Conservation (phyloP, 2,888 invertebrate species). For the Stictocephala bisonia region DNA sequence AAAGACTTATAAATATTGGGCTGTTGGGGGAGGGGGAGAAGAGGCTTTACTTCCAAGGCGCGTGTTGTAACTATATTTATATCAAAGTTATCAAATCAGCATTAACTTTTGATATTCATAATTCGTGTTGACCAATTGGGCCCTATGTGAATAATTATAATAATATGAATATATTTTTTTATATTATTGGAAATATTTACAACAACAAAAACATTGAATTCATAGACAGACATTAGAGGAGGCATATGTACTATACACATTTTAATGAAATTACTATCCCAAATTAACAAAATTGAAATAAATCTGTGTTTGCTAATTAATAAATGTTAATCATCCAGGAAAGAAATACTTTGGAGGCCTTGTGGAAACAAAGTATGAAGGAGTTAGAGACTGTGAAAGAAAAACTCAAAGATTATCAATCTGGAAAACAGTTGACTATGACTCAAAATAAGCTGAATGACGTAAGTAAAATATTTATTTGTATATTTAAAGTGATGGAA, state of each 20-base stretch:
- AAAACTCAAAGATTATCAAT: neutral
- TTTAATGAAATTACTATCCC: neutral
- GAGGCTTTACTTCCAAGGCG: too few relatives aligned
- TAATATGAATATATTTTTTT: too few relatives aligned
- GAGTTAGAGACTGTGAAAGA: conserved; percentile 15
- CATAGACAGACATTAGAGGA: neutral
- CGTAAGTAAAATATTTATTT: conserved; percentile 20
- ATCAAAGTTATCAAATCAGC: too few relatives aligned
- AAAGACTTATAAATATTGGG: too few relatives aligned
- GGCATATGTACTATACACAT: neutral
- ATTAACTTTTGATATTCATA: too few relatives aligned
- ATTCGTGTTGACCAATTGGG: too few relatives aligned
- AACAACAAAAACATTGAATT: neutral
- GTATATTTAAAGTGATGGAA: too few relatives aligned
- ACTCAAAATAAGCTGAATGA: conserved; percentile 6
- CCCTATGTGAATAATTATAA: too few relatives aligned
- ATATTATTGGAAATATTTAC: neutral
- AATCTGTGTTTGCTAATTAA: neutral
- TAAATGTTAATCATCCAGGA: neutral
- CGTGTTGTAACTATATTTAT: too few relatives aligned
- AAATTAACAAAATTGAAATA: neutral
- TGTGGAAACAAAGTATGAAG: conserved; percentile 10
- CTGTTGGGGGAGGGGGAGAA: too few relatives aligned
- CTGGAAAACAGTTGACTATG: neutral
- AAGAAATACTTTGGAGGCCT: neutral